A percentile compares a stretch with the other conserved stretches of the same genome.
These are phyloP conservation scores for Athrips mouffetella DNA, from an alignment of 2,888 invertebrate species.

Conservation along the genomic window DNA sequence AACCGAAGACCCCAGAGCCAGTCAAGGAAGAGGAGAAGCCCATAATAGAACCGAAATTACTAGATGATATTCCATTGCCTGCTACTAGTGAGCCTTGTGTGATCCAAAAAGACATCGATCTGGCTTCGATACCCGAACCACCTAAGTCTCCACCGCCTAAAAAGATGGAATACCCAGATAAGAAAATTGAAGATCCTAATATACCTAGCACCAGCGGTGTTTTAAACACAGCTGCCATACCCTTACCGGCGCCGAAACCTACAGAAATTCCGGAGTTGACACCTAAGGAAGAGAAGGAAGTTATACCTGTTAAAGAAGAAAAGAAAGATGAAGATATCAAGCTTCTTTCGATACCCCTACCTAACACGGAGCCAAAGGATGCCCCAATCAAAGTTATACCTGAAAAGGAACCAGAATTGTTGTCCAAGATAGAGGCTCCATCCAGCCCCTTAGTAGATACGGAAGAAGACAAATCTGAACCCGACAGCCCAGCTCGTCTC, in stretches of 20 bases:
- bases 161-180: conserved; percentile 23
- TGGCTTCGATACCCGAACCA: conserved; percentile 43
- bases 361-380: conserved; percentile 35
- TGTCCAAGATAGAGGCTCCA: conserved; percentile 50
- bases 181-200: conserved; percentile 20
- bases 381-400: conserved; percentile 34
- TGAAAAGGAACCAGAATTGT: conserved; percentile 41
- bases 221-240: conserved; percentile 15
- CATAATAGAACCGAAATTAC: conserved; percentile 12
- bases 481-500: conserved; percentile 68
- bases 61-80: conserved; percentile 7
- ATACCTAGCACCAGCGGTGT: conserved; percentile 25
- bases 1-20: conserved; percentile 39
- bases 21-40: conserved; percentile 28
- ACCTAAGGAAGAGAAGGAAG: conserved; percentile 26
- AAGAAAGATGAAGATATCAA: conserved; percentile 33
- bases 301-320: conserved; percentile 19
- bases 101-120: conserved; percentile 21
- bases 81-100: conserved; percentile 11
- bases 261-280: conserved; percentile 26
- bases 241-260: conserved; percentile 26
- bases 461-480: conserved; percentile 72
- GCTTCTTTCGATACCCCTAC: conserved; percentile 40
- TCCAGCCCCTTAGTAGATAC: conserved; percentile 68
- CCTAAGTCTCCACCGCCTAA: conserved; percentile 46